A percentile compares a stretch with the other conserved stretches of the same genome.
phyloP scores from a whole-genome alignment of 2,113 vertebrate genomes.

The Emydocephalus ijimae region DNA sequence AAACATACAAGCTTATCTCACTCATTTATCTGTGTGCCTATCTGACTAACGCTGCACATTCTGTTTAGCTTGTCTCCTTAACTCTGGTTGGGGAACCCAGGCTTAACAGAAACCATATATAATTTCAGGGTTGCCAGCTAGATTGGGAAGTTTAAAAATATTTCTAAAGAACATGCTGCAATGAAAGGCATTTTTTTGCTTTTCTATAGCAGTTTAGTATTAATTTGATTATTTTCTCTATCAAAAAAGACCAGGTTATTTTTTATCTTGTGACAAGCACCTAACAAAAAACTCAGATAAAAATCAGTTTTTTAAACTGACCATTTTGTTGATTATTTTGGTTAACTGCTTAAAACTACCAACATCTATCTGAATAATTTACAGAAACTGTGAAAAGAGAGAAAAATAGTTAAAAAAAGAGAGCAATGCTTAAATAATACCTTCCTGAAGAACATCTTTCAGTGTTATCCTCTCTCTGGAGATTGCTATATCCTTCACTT shows the following conservation, averaged over 20 bases:
- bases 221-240: background rate
- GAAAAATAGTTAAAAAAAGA: background rate
- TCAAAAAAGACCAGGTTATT: background rate
- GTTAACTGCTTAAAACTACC: background rate
- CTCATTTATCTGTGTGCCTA: no score
- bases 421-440: conserved; percentile 61
- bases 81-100: no score
- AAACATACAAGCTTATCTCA: no score
- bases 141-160: background rate
- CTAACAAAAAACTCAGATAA: background rate
- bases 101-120: background rate
- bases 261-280: background rate
- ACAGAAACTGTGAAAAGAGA: background rate
- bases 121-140: background rate
- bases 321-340: background rate
- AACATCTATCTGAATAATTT: background rate
- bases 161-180: background rate
- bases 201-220: background rate
- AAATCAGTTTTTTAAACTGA: background rate
- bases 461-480: conserved; percentile 94
- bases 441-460: conserved; percentile 94
- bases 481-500: conserved; percentile 97
- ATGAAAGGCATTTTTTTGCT: background rate
- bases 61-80: no score
- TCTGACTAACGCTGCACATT: no score